Conservation (phyloP, 2,113 vertebrate species). For the Recurvirostra avosetta region DNA sequence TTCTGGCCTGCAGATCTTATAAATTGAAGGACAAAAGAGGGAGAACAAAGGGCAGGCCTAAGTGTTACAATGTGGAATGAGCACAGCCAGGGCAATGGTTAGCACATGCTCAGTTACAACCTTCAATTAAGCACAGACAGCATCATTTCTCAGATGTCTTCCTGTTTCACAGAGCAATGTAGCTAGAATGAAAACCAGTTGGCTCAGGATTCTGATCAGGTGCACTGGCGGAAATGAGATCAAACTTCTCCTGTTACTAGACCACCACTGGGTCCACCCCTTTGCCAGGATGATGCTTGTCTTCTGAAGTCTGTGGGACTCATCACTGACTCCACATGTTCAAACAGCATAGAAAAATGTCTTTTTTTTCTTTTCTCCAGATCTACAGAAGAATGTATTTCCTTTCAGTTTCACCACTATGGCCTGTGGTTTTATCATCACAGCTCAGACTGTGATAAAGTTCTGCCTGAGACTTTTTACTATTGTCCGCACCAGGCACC, state of each 20-base stretch:
- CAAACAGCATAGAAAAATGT: not conserved
- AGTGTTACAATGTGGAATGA: not conserved
- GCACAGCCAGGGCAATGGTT: not conserved
- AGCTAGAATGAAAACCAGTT: not conserved
- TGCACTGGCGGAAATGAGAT: not conserved
- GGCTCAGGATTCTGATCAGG: not conserved
- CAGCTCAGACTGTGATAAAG: not conserved
- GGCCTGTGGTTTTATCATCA: not conserved
- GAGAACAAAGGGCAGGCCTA: not conserved
- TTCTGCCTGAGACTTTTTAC: not conserved
- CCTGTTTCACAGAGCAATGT: not conserved
- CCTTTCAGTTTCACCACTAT: not conserved
- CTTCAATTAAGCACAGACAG: not conserved
- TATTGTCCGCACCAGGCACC: rapidly evolving
- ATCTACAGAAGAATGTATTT: not conserved
- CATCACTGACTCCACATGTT: not conserved
- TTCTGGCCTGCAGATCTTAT: not conserved
- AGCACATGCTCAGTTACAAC: not conserved
- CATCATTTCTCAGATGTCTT: not conserved
- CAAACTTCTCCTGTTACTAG: not conserved
- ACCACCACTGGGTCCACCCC: not conserved
- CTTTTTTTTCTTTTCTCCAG: not conserved
- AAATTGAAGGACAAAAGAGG: not conserved
- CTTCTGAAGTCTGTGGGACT: not conserved
- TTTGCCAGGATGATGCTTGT: not conserved